These are phyloP conservation scores for Seriola aureovittata DNA, from an alignment of 2,113 vertebrate genomes.

Conservation along the genomic window DNA sequence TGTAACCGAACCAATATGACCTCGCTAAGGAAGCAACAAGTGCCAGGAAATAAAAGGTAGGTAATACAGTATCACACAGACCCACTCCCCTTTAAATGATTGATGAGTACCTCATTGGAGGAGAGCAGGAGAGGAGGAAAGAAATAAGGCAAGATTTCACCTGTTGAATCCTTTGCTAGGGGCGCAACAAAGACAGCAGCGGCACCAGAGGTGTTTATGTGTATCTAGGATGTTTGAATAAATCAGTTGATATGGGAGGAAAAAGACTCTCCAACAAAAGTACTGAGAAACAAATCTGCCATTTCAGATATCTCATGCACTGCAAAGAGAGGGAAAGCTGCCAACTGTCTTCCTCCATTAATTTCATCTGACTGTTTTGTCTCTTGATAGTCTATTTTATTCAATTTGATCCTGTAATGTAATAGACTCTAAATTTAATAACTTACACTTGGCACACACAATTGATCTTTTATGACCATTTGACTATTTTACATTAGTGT, in stretches of 20 bases:
- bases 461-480: conserved; percentile 19
- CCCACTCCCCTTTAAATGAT: conserved; percentile 17
- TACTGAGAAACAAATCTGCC: conserved; percentile 16
- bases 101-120: conserved; percentile 20
- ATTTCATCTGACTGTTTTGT: conserved; percentile 10
- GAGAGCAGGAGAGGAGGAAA: not conserved
- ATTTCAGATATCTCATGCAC: conserved; percentile 21
- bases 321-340: conserved; percentile 2
- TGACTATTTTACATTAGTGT: not conserved
- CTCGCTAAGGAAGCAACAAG: conserved; percentile 19
- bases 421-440: not conserved
- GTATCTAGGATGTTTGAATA: conserved; percentile 14
- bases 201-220: conserved; percentile 10
- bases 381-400: conserved; percentile 13
- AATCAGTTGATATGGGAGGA: conserved; percentile 1
- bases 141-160: not conserved
- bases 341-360: conserved; percentile 28
- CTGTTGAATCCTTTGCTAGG: not conserved
- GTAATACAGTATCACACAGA: conserved; percentile 14
- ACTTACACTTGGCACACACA: not conserved
- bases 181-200: conserved; percentile 1
- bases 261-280: conserved; percentile 7
- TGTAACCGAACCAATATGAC: conserved; percentile 2
- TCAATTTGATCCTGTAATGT: conserved; percentile 29
- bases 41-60: not conserved